phyloP scores from a whole-genome alignment of 2,888 invertebrate genomes.

The Synergus itoensis region DNA sequence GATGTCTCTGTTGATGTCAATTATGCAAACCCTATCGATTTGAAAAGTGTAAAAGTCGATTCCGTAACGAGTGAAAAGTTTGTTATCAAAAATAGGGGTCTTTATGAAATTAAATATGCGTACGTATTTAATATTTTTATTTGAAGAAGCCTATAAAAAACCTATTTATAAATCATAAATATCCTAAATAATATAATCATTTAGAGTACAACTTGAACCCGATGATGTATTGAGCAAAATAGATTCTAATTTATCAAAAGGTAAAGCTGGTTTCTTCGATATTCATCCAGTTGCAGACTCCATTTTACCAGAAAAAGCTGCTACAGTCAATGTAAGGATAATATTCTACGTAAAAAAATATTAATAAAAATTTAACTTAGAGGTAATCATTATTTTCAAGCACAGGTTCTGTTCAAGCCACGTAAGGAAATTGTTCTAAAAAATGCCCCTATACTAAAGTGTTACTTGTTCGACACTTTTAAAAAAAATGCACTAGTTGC shows the following conservation, averaged over 20 bases:
- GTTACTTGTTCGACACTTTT: constrained; percentile 62
- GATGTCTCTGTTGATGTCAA: constrained; percentile 81
- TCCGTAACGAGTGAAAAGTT: constrained; percentile 78
- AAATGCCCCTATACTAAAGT: constrained; percentile 62
- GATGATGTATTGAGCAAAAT: constrained; percentile 50
- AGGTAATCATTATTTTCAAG: constrained; percentile 12
- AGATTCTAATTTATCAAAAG: constrained; percentile 46
- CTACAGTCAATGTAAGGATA: constrained; percentile 57
- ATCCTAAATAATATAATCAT: neutral
- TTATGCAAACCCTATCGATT: constrained; percentile 79
- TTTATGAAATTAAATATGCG: constrained; percentile 81
- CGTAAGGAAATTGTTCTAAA: constrained; percentile 61
- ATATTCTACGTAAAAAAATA: neutral
- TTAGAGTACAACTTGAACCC: constrained; percentile 60
- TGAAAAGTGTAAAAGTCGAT: constrained; percentile 82
- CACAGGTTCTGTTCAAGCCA: constrained; percentile 61
- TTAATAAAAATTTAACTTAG: neutral
- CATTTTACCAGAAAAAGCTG: constrained; percentile 58
- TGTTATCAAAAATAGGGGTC: constrained; percentile 81
- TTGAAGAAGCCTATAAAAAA: neutral
- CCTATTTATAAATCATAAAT: neutral
- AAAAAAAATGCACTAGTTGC: constrained; percentile 61
- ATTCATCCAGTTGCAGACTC: constrained; percentile 63
- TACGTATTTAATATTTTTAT: constrained; percentile 66
- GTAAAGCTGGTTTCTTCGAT: constrained; percentile 59